Percentiles rank a stretch among this genome's conserved stretches.
These are phyloP conservation scores for Patagioenas fasciata DNA, from an alignment of 2,113 vertebrate species.

Conservation along the genomic window DNA sequence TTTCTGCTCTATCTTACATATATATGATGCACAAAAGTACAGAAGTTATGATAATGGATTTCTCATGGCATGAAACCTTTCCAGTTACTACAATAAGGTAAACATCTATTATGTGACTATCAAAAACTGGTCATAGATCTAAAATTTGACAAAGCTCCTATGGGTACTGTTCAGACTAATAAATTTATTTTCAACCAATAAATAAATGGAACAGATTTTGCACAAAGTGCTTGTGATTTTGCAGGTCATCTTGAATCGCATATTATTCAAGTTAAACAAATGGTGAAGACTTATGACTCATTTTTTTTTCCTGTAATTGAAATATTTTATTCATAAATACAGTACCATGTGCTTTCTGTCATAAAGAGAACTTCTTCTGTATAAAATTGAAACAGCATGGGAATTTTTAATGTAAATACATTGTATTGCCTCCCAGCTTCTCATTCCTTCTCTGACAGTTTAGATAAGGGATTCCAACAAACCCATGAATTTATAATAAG, in stretches of 20 bases:
- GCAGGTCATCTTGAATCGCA: not conserved
- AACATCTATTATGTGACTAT: not conserved
- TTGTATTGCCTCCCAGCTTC: not conserved
- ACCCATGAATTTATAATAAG: not conserved
- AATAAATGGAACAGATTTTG: not conserved
- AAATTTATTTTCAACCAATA: not conserved
- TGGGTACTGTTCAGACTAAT: not conserved
- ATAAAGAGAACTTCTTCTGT: not conserved
- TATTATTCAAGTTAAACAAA: not conserved
- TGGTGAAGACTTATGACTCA: not conserved
- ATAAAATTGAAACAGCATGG: not conserved
- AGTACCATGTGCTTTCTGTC: not conserved
- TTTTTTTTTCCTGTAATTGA: not conserved
- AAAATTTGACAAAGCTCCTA: not conserved
- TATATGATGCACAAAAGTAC: not conserved
- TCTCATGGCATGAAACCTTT: not conserved
- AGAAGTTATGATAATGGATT: not conserved
- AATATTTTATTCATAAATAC: conserved; percentile 8
- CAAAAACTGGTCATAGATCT: not conserved
- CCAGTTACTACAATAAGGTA: not conserved
- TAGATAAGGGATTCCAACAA: not conserved
- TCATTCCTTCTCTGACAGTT: not conserved
- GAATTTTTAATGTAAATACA: not conserved
- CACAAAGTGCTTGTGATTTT: not conserved
- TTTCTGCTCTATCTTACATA: not conserved